phyloP scores from a whole-genome alignment of 1,140 invertebrate genomes.

The Drosophila willistoni region DNA sequence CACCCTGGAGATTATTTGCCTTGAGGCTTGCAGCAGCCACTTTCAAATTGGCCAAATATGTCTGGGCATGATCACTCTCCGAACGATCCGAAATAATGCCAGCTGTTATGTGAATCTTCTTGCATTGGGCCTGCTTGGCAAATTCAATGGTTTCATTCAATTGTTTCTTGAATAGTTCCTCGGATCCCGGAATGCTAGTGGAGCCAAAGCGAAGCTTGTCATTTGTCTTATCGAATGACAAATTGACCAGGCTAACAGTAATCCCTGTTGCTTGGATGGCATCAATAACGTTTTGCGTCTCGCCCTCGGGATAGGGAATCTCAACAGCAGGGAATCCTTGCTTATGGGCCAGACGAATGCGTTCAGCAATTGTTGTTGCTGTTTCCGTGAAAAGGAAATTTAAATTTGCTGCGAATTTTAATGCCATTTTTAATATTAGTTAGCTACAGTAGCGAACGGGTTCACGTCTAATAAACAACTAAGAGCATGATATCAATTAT shows the following conservation, averaged over 20 bases:
- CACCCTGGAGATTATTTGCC: conserved; percentile 88
- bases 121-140: conserved; percentile 91
- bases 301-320: conserved; percentile 90
- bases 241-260: conserved; percentile 92
- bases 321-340: conserved; percentile 94
- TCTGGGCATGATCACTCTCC: conserved; percentile 85
- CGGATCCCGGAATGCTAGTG: conserved; percentile 90
- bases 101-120: conserved; percentile 93
- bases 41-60: conserved; percentile 89
- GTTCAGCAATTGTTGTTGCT: conserved; percentile 85
- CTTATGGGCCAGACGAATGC: conserved; percentile 90
- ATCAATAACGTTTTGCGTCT: conserved; percentile 87
- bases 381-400: conserved; percentile 94
- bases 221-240: conserved; percentile 87
- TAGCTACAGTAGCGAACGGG: background rate
- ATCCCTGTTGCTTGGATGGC: conserved; percentile 88
- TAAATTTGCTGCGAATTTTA: conserved; percentile 94
- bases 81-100: conserved; percentile 86
- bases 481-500: conserved; percentile 12
- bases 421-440: conserved; percentile 73
- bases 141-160: conserved; percentile 90
- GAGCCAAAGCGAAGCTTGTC: conserved; percentile 92
- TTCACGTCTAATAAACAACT: conserved; percentile 1
- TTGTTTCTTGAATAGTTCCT: conserved; percentile 89
- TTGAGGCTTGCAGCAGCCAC: conserved; percentile 88